These are phyloP conservation scores for Chionoecetes opilio DNA, from an alignment of 1,140 invertebrate genomes.

Conservation along the genomic window DNA sequence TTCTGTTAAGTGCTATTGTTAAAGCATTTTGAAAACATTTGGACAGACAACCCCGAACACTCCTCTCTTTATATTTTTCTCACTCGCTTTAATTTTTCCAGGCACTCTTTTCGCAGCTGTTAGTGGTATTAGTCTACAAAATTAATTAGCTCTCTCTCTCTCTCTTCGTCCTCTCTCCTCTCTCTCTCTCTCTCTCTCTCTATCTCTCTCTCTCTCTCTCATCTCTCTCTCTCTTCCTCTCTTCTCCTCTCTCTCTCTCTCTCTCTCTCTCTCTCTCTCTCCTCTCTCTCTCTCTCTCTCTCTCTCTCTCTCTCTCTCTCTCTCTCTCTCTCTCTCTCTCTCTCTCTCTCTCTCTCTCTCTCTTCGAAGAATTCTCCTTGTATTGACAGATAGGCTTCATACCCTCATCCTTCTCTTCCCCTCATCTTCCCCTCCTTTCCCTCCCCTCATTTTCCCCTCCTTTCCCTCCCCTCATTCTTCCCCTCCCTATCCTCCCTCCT, in stretches of 20 bases:
- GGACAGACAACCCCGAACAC: too few species aligned
- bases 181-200: neutral
- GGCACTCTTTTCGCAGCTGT: neutral
- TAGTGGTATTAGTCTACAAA: neutral
- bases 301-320: neutral
- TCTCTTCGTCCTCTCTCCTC: neutral
- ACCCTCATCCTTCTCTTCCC: too few species aligned
- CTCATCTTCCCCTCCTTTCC: neutral
- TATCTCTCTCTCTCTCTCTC: neutral
- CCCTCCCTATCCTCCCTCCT: neutral
- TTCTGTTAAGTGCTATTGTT: too few species aligned
- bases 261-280: neutral
- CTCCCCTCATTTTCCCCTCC: neutral
- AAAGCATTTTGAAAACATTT: too few species aligned
- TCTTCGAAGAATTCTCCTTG: too few species aligned
- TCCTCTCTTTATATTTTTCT: neutral
- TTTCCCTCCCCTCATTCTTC: neutral
- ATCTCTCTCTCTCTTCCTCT: neutral
- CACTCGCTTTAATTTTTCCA: neutral
- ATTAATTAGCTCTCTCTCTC: neutral
- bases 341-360: neutral
- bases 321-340: neutral
- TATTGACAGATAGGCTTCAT: too few species aligned
- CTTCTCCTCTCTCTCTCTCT: neutral
- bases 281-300: neutral